Base-by-base conservation (phyloP, 1,140 invertebrate genomes). In the Eueides isabella region DNA sequence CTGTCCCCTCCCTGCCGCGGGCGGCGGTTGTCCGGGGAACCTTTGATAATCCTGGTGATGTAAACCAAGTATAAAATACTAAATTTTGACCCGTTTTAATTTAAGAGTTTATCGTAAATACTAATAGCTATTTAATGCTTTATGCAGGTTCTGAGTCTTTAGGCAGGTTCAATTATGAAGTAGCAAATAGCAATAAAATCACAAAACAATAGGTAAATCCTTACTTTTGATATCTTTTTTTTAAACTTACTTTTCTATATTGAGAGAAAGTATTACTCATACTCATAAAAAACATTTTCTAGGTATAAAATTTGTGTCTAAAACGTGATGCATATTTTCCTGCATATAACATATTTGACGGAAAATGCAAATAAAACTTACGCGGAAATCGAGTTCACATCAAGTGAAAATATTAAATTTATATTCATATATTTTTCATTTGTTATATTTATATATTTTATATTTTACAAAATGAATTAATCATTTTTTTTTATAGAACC, bases 41-140 rank as follows among this genome's bases (percentile, higher is more conserved):
- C 44, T 33, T 19, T 11, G 11, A 67, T 28, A 16, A 55, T 48
- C 38, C 14, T 68, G 30, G 41, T 31, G 16, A 4, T 68, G 55
- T 33, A 68, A 55, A 68, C 61, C 66, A 68, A 55, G 44, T 11
- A 55, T 48, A 23, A 68, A 68, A 68, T 55, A 67, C 31, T 9
- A 44, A 1, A 23, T 44, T 44, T 44, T n/a, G 19, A 19, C 5
- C 19, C 16, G 5, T 44, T 44, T 3, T 1, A 44, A 41, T 41
- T 44, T 44, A 44, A 44, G 16, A 6, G n/a, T 14, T 23, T 44
- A 19, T 44, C 19, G 5, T 44, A n/a, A n/a, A n/a, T n/a, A n/a
- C n/a, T n/a, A n/a, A n/a, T n/a, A n/a, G n/a, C n/a, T n/a, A n/a
- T n/a, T n/a, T n/a, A n/a, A n/a, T n/a, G n/a, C n/a, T n/a, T n/a